Base-by-base conservation (phyloP, 2,888 invertebrate genomes). In the Penaeus monodon region DNA sequence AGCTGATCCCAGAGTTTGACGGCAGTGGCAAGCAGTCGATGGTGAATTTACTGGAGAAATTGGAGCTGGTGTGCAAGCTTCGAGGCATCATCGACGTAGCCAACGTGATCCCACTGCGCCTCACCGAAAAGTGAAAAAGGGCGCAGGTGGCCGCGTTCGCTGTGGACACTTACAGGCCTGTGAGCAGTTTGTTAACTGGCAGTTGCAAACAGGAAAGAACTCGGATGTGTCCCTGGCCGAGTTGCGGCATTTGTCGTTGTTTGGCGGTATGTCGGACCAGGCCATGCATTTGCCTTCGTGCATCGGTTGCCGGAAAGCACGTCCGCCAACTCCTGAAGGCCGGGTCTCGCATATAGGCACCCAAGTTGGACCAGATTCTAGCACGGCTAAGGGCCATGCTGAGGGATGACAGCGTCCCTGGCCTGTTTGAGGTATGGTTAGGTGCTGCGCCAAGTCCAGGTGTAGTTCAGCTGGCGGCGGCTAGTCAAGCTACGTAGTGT, bases 151-250 rank as follows among this genome's bases (percentile, higher is more conserved):
- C 79, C 27, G 73, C 79, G 24, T 85, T 80, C 79, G 85, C 79
- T 22, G 70, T 70, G 38, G 85, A 79, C 64, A 24, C 78, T 14
- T 79, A 63, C 38, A 38, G 70, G 80, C 84, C 14, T 85, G 79
- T 44, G 79, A 80, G 27, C 85, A 85, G 73, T 85, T 85, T 33
- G 73, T 79, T 22, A 80, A 44, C 79, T 38, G 85, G n/a, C 68
- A 63, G 70, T 64, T 85, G 63, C 70, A 49, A 38, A 80, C 1
- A 63, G 84, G 85, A 27, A 79, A 85, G 85, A 38, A 20, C 12
- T 65, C 78, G 20, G 77, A 77, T 29, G 77, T 84, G 77, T 84
- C 65, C 38, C 49, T 77, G 17, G 85, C 79, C 65, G 85, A 84
- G 63, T 63, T 85, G n/a, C 79, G 84, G 57, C 79, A 33, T n/a